phyloP scores from a whole-genome alignment of 2,113 vertebrate genomes.

The Coturnix japonica region DNA sequence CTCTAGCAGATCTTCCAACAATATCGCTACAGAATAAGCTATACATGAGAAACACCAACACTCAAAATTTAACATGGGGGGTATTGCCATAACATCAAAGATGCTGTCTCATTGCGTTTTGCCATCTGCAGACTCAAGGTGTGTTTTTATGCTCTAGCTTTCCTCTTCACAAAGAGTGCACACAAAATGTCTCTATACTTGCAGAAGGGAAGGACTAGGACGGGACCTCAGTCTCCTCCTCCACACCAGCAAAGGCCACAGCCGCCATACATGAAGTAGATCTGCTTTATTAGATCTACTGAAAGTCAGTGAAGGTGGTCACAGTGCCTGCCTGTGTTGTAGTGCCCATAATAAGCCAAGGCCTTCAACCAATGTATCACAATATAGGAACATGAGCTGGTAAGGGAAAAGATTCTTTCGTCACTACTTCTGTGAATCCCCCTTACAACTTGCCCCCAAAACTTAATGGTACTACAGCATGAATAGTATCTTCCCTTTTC shows the following conservation, averaged over 20 bases:
- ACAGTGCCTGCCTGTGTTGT: neutral
- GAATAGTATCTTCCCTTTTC: neutral
- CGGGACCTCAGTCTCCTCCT: neutral
- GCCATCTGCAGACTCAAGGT: neutral
- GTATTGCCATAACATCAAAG: neutral
- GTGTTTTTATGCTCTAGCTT: neutral
- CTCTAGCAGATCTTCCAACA: neutral
- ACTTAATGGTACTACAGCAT: neutral
- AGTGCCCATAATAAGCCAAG: neutral
- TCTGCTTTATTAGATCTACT: neutral
- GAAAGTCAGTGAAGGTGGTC: neutral
- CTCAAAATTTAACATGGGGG: neutral
- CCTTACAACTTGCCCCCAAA: neutral
- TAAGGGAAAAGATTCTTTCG: neutral
- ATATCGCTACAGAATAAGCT: neutral
- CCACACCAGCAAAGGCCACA: neutral
- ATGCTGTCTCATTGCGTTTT: neutral
- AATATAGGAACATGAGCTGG: fast-evolving
- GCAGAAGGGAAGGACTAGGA: neutral
- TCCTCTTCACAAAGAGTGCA: neutral
- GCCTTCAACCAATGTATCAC: neutral
- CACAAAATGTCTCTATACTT: neutral
- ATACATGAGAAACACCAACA: neutral
- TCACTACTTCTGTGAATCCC: neutral
- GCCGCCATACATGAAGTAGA: neutral